These are phyloP conservation scores for Pterocles orientalis DNA, from an alignment of 2,113 vertebrate genomes.

Conservation along the genomic window DNA sequence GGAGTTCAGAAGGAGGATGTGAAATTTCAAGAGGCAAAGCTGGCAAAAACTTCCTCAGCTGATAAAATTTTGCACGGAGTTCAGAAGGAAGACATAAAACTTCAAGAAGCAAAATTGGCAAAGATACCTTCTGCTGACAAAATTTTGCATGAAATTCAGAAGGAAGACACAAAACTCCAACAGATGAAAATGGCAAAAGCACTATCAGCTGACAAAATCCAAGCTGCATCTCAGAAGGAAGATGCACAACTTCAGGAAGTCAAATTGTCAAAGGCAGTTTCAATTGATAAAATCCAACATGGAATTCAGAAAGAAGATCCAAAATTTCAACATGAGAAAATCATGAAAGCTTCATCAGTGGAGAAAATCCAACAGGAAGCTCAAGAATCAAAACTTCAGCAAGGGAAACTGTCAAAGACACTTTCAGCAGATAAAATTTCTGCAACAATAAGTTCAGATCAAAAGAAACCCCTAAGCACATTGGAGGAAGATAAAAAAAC, in stretches of 20 bases:
- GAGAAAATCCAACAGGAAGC: constrained; percentile 40
- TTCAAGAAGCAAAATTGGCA: constrained; percentile 37
- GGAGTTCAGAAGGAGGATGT: constrained; percentile 33
- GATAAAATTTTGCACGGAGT: constrained; percentile 47
- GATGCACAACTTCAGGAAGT: not conserved
- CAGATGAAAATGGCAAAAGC: constrained; percentile 56
- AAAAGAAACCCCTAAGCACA: constrained; percentile 23
- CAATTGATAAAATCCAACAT: constrained; percentile 55
- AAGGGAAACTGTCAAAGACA: constrained; percentile 35
- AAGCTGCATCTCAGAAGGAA: not conserved
- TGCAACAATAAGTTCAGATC: not conserved
- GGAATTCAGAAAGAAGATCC: constrained; percentile 35
- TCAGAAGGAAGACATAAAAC: constrained; percentile 40
- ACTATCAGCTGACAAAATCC: constrained; percentile 64
- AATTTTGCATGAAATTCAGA: constrained; percentile 50
- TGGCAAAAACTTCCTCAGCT: constrained; percentile 54
- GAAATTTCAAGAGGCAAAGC: constrained; percentile 48
- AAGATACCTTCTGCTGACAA: constrained; percentile 55
- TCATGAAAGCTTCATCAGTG: not conserved
- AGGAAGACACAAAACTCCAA: constrained; percentile 56
- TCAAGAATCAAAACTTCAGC: constrained; percentile 28
- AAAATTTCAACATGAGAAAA: constrained; percentile 31
- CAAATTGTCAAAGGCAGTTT: constrained; percentile 34
- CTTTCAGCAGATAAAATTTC: constrained; percentile 50
- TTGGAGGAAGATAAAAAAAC: constrained; percentile 30